These are phyloP conservation scores for Phortica okadai DNA, from an alignment of 2,888 invertebrate genomes.

Conservation along the genomic window DNA sequence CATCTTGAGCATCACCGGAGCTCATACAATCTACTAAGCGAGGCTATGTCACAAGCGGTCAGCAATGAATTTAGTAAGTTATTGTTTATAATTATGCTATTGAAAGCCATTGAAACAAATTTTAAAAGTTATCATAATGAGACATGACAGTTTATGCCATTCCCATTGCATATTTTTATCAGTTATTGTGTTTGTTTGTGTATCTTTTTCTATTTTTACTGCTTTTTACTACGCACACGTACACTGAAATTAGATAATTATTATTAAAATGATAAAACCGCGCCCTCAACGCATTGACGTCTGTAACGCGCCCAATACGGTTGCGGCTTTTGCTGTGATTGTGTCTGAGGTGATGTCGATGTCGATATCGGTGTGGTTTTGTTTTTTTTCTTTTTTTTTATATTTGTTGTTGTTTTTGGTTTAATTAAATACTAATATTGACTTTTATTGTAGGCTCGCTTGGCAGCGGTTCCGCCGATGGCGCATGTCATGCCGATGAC, in stretches of 20 bases:
- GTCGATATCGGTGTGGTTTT: neutral
- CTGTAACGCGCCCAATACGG: neutral
- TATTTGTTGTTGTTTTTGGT: neutral
- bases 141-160: neutral
- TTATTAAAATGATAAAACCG: conserved; percentile 1
- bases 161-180: too few relatives aligned
- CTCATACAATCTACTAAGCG: conserved; percentile 78
- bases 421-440: neutral
- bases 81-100: conserved; percentile 25
- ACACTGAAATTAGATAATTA: neutral
- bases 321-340: too few relatives aligned
- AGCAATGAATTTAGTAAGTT: conserved; percentile 80
- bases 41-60: conserved; percentile 80
- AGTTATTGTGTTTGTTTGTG: too few relatives aligned
- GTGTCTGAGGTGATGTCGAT: neutral
- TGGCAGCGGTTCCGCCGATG: conserved; percentile 73
- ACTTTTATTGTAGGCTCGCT: conserved; percentile 61
- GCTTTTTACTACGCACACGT: neutral
- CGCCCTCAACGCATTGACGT: neutral
- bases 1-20: conserved; percentile 63
- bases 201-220: too few relatives aligned
- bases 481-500: conserved; percentile 80
- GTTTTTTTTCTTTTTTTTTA: neutral
- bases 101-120: neutral
- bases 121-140: too few relatives aligned